Conservation (phyloP, 2,797 vertebrate genomes). For the Toxotes lorentzi region DNA sequence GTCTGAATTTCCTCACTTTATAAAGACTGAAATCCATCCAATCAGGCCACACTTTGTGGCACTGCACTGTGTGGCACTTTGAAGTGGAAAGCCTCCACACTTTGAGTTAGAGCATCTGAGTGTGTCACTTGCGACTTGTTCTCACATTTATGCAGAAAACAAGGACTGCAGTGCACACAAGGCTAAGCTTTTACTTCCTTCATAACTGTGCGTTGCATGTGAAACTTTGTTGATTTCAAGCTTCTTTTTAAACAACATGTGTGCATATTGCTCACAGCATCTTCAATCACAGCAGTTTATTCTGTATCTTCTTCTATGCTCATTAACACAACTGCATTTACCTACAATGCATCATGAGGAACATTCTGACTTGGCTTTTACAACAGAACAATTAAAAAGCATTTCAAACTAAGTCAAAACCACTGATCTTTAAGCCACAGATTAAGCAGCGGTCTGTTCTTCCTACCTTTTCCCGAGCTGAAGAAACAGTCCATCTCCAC, state of each 20-base stretch:
- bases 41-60: neutral
- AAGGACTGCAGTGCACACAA: neutral
- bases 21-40: slow-evolving; percentile 4
- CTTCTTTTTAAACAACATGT: too few relatives aligned
- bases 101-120: neutral
- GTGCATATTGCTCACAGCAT: neutral
- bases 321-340: neutral
- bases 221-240: too few relatives aligned
- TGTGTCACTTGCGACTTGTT: neutral
- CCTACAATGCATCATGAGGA: neutral
- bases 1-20: neutral
- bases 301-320: neutral
- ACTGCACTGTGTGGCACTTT: neutral
- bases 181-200: neutral
- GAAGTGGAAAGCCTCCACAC: neutral
- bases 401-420: neutral
- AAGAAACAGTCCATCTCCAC: slow-evolving; percentile 98
- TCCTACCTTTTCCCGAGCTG: slow-evolving; percentile 87
- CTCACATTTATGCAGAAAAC: neutral
- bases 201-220: neutral
- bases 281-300: neutral
- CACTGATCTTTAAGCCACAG: neutral
- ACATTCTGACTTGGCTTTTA: neutral
- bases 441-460: neutral
- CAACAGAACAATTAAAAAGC: neutral